Conservation (phyloP, 2,113 vertebrate genomes). For the Pangasianodon gigas region DNA sequence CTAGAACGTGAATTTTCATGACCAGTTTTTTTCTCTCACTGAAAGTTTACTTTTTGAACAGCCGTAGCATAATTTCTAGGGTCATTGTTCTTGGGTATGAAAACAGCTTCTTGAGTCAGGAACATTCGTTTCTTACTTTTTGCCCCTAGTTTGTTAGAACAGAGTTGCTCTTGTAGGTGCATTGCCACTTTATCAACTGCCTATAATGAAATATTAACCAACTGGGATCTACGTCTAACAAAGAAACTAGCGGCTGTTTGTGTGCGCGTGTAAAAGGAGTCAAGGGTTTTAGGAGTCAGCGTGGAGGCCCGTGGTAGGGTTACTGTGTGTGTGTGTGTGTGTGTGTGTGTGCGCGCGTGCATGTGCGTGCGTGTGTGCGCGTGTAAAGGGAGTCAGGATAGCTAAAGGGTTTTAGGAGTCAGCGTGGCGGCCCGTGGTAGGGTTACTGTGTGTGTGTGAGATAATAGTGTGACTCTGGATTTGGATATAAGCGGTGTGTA, state of each 20-base stretch:
- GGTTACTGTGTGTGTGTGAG: neutral
- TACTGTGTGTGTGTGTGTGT: neutral
- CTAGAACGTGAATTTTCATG: too few relatives aligned
- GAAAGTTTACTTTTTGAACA: neutral
- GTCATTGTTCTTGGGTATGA: neutral
- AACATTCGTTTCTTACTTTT: neutral
- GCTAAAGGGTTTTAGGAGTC: neutral
- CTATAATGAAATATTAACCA: neutral
- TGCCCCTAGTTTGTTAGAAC: neutral
- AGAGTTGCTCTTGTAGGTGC: neutral
- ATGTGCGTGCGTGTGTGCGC: neutral
- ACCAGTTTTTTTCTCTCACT: neutral
- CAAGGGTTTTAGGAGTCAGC: neutral
- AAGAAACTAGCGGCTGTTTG: neutral
- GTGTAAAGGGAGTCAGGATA: neutral
- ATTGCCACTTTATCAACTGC: neutral
- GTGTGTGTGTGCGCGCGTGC: neutral
- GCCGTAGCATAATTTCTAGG: neutral
- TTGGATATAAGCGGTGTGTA: neutral
- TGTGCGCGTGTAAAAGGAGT: neutral
- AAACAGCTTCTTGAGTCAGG: neutral
- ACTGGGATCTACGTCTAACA: neutral
- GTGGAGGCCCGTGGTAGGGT: neutral
- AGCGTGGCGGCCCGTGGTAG: neutral
- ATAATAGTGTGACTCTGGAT: neutral